A percentile compares a stretch with the other conserved stretches of the same genome.
These are phyloP conservation scores for Aramus guarauna DNA, from an alignment of 2,113 vertebrate species.

Conservation along the genomic window DNA sequence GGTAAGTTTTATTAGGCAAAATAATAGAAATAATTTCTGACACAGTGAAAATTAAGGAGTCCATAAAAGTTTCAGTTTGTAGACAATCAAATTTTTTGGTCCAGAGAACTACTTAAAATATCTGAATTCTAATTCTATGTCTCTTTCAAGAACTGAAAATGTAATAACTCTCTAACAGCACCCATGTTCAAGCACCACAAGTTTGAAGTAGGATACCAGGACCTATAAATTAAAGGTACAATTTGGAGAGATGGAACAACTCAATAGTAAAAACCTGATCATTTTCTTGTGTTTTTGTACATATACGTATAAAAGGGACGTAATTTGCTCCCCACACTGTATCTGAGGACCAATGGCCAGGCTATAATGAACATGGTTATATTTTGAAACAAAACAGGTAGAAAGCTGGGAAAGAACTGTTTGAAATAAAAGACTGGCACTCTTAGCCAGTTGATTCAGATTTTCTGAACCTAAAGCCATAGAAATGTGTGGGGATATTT, in stretches of 20 bases:
- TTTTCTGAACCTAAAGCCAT: background rate
- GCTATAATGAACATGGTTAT: background rate
- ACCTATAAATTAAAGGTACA: background rate
- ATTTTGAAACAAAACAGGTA: background rate
- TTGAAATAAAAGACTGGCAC: background rate
- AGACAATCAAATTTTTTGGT: background rate
- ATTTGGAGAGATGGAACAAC: background rate
- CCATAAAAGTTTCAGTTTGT: background rate
- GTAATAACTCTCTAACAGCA: background rate
- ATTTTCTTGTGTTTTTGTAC: background rate
- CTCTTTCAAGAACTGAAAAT: background rate
- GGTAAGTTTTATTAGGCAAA: background rate
- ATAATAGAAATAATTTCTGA: background rate
- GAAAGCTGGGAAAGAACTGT: background rate
- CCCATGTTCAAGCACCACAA: background rate
- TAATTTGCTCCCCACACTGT: background rate
- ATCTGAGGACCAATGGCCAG: background rate
- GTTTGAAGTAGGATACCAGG: background rate
- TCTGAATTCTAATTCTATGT: background rate
- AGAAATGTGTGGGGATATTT: background rate
- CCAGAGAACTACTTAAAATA: background rate
- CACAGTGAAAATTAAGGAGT: background rate
- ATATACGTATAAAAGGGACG: background rate
- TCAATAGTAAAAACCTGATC: background rate
- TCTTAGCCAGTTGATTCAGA: background rate